Base-by-base conservation (phyloP, 92 coral and sea anemone species). In the Epizoanthus ramosus region DNA sequence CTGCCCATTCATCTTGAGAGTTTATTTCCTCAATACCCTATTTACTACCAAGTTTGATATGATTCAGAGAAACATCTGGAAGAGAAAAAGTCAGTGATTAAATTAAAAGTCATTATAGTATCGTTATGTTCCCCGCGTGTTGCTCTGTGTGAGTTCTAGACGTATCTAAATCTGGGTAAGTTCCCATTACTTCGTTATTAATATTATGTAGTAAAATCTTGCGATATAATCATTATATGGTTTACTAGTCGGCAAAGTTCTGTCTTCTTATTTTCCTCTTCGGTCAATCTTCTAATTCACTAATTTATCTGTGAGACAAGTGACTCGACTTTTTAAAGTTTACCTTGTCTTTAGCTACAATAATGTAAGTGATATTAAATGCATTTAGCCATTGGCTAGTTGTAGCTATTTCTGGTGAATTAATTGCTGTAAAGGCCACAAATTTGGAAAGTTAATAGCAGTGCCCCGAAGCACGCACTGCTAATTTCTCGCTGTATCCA, bases 401-500 rank as follows among this genome's bases (percentile, higher is more conserved):
- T 60, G 67, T 37, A 39, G 70, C 22, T 39, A 56, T 58, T 57
- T 75, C 33, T 41, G 67, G 80, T 35, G 52, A 75, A 58, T 59
- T 75, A 75, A 75, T 58, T 61, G 50, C 68, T 53, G 68, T 37
- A 77, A 77, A 77, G 57, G 71, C 82, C 71, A 77, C 71, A 77
- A 77, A 77, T 77, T 77, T 77, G 66, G 82, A 41, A 65, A 63
- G 71, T 77, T 77, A 77, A 77, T 77, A 77, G 82, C 82, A 69
- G 82, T 77, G 82, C 82, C 82, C 82, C 71, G 35, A 61, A 77
- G 82, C 82, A 77, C 71, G 71, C 82, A 43, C 63, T 39, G 58
- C 45, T 61, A 77, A 37, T 77, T 65, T 63, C 16, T 59, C 70
- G 37, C 25, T 25, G 21, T 37, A 61, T 63, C 57, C 82, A 77